phyloP scores from a whole-genome alignment of 2,113 vertebrate species.

The Taurulus bubalis region DNA sequence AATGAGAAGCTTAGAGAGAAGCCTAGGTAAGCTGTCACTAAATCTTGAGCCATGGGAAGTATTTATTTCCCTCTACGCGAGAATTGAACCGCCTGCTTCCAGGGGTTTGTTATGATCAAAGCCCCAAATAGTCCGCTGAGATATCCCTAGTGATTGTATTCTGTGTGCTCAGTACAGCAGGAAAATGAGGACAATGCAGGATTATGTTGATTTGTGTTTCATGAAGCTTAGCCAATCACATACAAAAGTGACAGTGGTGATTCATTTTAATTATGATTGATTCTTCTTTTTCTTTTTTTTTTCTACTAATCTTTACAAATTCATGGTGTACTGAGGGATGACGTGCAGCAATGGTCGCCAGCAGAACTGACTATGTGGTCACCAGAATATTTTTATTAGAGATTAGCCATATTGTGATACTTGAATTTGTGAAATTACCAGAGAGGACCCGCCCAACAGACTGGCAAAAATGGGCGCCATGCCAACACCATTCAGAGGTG shows the following conservation, averaged over 20 bases:
- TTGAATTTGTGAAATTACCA: slow-evolving; percentile 55
- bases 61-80: background rate
- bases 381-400: background rate
- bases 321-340: background rate
- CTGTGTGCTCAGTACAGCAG: background rate
- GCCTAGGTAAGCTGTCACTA: slow-evolving; percentile 81
- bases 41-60: background rate
- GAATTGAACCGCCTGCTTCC: background rate
- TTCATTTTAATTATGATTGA: background rate
- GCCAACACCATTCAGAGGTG: slow-evolving; percentile 90
- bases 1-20: slow-evolving; percentile 93
- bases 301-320: background rate
- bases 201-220: slow-evolving; percentile 53
- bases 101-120: background rate
- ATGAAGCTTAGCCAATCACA: slow-evolving; percentile 30
- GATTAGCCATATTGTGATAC: background rate
- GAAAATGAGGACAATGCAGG: slow-evolving; percentile 60
- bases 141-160: background rate
- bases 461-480: slow-evolving; percentile 91
- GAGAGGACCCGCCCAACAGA: slow-evolving; percentile 88
- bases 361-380: background rate
- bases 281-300: background rate
- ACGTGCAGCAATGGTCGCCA: background rate
- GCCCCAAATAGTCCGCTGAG: background rate
- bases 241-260: background rate